A percentile compares a stretch with the other conserved stretches of the same genome.
Evolutionary conservation across 2,888 invertebrate species (phyloP).

Genomic region (Epistrophella euchroma): DNA sequence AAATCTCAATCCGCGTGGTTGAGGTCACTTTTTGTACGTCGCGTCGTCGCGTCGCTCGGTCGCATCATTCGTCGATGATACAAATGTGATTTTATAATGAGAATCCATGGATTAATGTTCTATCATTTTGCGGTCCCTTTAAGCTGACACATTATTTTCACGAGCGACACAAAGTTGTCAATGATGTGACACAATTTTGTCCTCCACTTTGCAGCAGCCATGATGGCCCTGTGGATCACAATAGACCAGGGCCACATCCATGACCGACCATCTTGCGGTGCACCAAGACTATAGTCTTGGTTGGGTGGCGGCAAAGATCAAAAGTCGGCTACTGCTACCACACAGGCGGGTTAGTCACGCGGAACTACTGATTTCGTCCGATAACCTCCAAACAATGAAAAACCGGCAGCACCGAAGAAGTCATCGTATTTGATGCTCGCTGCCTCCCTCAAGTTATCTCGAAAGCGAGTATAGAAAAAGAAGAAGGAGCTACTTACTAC

Average conservation of each 20-base stretch:
- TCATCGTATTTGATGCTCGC: slow-evolving; percentile 52
- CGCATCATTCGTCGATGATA: background rate
- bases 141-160: slow-evolving; percentile 25
- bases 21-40: slow-evolving; percentile 53
- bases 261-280: slow-evolving; percentile 6
- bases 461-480: background rate
- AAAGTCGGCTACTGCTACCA: slow-evolving; percentile 14
- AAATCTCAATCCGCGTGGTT: slow-evolving; percentile 47
- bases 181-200: slow-evolving; percentile 70
- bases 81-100: slow-evolving; percentile 61
- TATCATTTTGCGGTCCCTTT: slow-evolving; percentile 63
- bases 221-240: slow-evolving; percentile 41
- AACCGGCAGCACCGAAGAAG: slow-evolving; percentile 61
- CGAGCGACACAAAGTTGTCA: slow-evolving; percentile 58
- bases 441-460: slow-evolving; percentile 67
- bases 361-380: slow-evolving; percentile 70
- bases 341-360: slow-evolving; percentile 61
- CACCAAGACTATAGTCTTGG: background rate
- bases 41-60: too few species aligned
- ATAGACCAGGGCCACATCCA: slow-evolving; percentile 37
- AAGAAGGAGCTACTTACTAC: background rate
- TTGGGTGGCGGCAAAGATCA: slow-evolving; percentile 63
- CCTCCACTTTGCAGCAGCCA: slow-evolving; percentile 43
- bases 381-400: slow-evolving; percentile 70
- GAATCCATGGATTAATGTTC: slow-evolving; percentile 35